Percentiles rank a stretch among this genome's conserved stretches.
These are phyloP conservation scores for Illadopsis cleaveri DNA, from an alignment of 2,113 vertebrate genomes.

Conservation along the genomic window DNA sequence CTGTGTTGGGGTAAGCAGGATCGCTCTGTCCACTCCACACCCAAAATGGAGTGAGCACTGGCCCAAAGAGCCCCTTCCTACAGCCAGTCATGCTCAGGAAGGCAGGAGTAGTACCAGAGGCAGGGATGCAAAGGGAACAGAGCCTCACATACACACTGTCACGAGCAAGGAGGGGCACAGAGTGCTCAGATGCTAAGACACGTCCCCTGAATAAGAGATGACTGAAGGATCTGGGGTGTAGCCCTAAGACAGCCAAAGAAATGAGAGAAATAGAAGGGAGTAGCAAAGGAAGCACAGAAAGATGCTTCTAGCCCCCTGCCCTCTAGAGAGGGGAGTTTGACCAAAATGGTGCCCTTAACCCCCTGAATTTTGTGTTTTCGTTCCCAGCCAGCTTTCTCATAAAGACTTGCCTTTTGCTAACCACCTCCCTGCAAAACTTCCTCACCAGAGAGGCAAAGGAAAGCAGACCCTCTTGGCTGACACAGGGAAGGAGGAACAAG, in stretches of 20 bases:
- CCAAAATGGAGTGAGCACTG: not conserved
- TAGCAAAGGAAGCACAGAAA: not conserved
- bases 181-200: not conserved
- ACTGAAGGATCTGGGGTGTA: not conserved
- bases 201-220: not conserved
- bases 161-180: not conserved
- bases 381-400: not conserved
- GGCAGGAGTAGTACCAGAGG: not conserved
- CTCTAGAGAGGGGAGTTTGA: not conserved
- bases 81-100: not conserved
- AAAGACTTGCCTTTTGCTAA: not conserved
- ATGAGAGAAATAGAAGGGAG: not conserved
- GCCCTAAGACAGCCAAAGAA: not conserved
- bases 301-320: accelerated
- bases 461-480: not conserved
- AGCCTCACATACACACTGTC: not conserved
- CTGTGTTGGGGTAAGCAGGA: not conserved
- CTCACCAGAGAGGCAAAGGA: not conserved
- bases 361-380: not conserved
- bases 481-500: not conserved
- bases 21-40: accelerated
- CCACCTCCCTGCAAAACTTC: not conserved
- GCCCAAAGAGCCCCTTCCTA: not conserved
- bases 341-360: not conserved
- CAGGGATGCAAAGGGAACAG: not conserved